These are phyloP conservation scores for Liopterus haemorrhoidalis DNA, from an alignment of 2,888 invertebrate genomes.

Conservation along the genomic window DNA sequence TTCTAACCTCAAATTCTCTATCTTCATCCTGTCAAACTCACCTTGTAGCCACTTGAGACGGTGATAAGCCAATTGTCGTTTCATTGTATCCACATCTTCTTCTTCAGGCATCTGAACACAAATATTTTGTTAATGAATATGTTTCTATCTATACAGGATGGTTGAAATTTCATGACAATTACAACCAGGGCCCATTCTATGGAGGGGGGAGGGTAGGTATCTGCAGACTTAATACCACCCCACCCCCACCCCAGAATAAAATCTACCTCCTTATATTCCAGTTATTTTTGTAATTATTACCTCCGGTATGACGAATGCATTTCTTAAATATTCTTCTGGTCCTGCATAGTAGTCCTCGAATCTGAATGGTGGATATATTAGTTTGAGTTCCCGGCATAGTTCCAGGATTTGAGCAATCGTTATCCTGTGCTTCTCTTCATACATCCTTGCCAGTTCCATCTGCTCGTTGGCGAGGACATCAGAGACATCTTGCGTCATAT, in stretches of 20 bases:
- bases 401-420: conserved; percentile 40
- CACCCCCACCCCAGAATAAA: not conserved
- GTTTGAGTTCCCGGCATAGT: conserved; percentile 40
- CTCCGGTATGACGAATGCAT: conserved; percentile 34
- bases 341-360: conserved; percentile 40
- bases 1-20: conserved; percentile 41
- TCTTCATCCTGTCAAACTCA: conserved; percentile 41
- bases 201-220: not conserved
- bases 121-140: not conserved
- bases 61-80: conserved; percentile 42
- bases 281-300: too few relatives aligned
- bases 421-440: conserved; percentile 36
- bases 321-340: conserved; percentile 35
- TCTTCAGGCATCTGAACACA: conserved; percentile 31
- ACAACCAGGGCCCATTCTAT: not conserved
- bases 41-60: conserved; percentile 43
- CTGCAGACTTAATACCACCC: not conserved
- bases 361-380: conserved; percentile 40
- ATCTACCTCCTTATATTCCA: too few relatives aligned
- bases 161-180: not conserved
- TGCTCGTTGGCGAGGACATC: conserved; percentile 44
- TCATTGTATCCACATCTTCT: conserved; percentile 37
- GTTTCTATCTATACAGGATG: not conserved
- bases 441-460: conserved; percentile 38
- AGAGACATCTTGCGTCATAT: conserved; percentile 44